Base-by-base conservation (phyloP, 2,888 invertebrate genomes). In the Meliscaeva auricollis region DNA sequence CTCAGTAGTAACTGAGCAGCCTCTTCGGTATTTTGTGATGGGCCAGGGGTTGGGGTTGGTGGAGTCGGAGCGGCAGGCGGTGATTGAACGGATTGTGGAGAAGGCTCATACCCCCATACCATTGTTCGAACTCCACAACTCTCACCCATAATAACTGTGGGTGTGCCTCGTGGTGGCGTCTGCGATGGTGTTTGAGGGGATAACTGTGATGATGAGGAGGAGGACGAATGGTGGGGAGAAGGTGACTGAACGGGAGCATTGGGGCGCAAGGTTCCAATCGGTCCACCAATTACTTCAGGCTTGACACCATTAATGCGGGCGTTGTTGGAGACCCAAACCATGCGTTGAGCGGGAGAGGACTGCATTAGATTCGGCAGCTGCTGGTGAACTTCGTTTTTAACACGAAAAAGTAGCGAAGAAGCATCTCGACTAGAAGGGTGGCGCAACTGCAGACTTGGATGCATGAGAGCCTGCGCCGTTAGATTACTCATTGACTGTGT, bases 71-170 rank as follows among this genome's bases (percentile, higher is more conserved):
- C 90, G 35, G 92, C 89, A 80, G 93, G 89, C 89, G 89, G 94
- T 52, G 93, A 93, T 32, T 93, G 93, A 64, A 94, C 93, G 46
- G 94, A 90, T 41, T 91, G 91, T 46, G 94, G 94, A 64, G 94
- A 94, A 20, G 94, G 92, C 81, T 92, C 92, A 74, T 92, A 92
- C 70, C 94, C 94, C 94, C 94, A 94, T 83, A 94, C 94, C 94
- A 94, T 94, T 26, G 94, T 94, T 58, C 95, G 93, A 0, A 98
- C 97, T 50, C 97, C 97, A 72, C 97, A 98, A 46, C 97, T 97
- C 92, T 98, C 97, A 62, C 97, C 97, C 97, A 98, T 97, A 88
- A 98, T 97, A 87, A 97, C 97, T 60, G 97, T 96, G 35, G 98
- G 97, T 66, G 97, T 96, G 89, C 91, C 95, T 90, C 93, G 94